Base-by-base conservation (phyloP, 2,113 vertebrate species). In the Hirundichthys speculiger region DNA sequence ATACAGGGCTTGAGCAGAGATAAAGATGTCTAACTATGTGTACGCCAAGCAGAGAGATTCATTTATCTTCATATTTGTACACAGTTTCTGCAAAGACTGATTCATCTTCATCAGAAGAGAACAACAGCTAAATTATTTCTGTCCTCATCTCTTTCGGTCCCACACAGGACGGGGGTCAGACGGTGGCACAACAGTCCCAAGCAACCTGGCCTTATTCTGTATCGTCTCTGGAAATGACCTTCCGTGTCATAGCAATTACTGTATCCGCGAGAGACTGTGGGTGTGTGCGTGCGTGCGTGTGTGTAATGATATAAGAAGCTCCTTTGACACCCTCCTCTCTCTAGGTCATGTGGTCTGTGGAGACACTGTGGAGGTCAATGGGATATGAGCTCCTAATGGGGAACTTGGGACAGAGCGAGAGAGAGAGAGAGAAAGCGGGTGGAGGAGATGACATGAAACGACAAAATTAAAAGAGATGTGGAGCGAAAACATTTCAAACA, bases 171-270 rank as follows among this genome's bases (percentile, higher is more conserved):
- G 6, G 11, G 66, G 79, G 86, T 87, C 77, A 87, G 80, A 82
- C 76, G 71, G 69, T 19, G 72, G 77, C 70, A 61, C 79, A 83
- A 72, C 15, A 75, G 55, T 85, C 83, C 83, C 81, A 75, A 48
- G 83, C 76, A 82, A 49, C 68, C 68, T 62, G 70, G 80, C 77
- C 85, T 80, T 85, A 86, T 89, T 86, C 77, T 48, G 75, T 76
- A 79, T 65, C 73, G 53, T 83, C 83, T 85, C 82, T 73, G 77
- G 69, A 83, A 87, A 82, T 84, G 87, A 89, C 86, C 90, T 87
- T 84, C 81, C 2, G 18, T 86, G 85, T 85, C 85, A 86, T 4
- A 77, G 87, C 83, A 89, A 89, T 90, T 91, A 91, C 83, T 19
- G 75, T 73, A 38, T 75, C 80, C 83, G 75, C 88, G 43, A 40